Conservation (phyloP, 2,888 invertebrate genomes). For the Apamea crenata region DNA sequence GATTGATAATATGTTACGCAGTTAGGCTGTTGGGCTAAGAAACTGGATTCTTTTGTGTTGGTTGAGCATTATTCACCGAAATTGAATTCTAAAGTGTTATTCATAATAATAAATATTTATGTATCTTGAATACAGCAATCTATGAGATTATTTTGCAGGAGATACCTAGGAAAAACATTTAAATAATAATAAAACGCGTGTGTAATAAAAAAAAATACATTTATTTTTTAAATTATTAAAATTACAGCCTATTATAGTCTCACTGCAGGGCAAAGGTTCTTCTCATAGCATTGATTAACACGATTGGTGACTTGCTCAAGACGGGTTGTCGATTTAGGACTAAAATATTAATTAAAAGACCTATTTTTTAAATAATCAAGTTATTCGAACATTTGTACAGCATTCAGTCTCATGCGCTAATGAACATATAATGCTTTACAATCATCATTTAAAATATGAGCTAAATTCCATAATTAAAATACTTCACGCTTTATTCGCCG, state of each 20-base stretch:
- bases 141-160: neutral
- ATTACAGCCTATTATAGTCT: neutral
- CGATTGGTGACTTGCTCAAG: no score
- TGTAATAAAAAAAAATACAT: neutral
- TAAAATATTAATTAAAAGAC: no score
- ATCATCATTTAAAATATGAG: neutral
- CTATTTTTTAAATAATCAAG: no score
- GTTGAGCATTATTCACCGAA: neutral
- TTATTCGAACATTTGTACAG: no score
- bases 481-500: neutral
- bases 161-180: neutral
- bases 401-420: no score
- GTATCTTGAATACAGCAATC: neutral
- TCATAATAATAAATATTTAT: slow-evolving; percentile 5
- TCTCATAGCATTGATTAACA: neutral
- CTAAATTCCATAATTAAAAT: neutral
- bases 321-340: no score
- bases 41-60: neutral
- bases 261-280: neutral
- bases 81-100: neutral
- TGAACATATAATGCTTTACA: neutral
- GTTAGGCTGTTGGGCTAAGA: no score
- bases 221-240: neutral
- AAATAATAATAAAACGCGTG: neutral
- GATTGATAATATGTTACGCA: no score